Evolutionary conservation across 2,113 vertebrate genomes (phyloP), one percentile per base, ranked within the genome.

Genomic region (Hemiprocne comata): DNA sequence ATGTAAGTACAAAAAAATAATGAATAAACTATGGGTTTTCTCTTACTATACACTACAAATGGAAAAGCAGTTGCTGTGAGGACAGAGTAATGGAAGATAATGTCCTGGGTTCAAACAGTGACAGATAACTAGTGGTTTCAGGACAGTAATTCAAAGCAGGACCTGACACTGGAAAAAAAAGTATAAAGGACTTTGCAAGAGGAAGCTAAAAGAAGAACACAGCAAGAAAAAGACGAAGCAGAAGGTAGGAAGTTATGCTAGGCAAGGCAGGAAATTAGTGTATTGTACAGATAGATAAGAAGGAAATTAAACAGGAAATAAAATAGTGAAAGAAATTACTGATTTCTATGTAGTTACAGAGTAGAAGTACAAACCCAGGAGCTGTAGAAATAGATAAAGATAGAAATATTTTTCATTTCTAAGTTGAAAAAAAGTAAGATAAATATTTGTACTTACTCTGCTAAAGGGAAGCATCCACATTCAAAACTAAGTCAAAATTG

Each of bases 361-460:
- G 46, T 85, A 85, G 87, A 94, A 72, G 12, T 55, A 86, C 74
- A 96, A 90, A 90, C 36, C 33, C 76, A 92, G 61, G 25, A 92
- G 83, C 62, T 88, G 73, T 75, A 88, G 70, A 92, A 93, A 88
- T 55, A 92, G 79, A 88, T 85, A 89, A 95, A 91, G 54, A 90
- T 54, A 86, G 31, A 83, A 94, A 78, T 75, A 69, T 38, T 82
- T 95, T 91, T 67, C 11, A 69, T 82, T 81, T 90, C 66, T 77
- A 57, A 33, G 51, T 62, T 14, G 5, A 26, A 66, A 79, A 67
- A 79, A 85, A 46, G 5, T 61, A 91, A 87, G 72, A 76, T 90
- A 93, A 93, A 90, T 97, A 89, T 95, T 95, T 93, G 42, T 77
- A 51, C 60, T 80, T 71, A 2, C 28, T 94, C 69, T 93, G 83